A percentile compares a stretch with the other conserved stretches of the same genome.
phyloP scores from a whole-genome alignment of 2,113 vertebrate species.

The Mugil cephalus region DNA sequence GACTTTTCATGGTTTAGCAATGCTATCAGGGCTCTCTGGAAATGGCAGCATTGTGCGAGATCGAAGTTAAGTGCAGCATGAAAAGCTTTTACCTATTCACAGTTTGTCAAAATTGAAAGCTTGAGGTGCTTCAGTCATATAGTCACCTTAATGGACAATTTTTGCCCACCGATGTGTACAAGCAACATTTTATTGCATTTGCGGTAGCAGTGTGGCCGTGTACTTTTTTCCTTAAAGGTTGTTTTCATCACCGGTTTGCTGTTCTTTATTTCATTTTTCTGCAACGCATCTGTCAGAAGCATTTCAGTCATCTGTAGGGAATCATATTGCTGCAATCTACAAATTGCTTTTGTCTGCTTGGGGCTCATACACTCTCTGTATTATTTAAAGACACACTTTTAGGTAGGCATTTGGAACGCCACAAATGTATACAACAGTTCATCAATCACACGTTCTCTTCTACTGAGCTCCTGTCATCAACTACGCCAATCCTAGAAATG shows the following conservation, averaged over 20 bases:
- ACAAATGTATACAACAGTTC: too few species aligned
- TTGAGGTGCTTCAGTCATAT: constrained; percentile 32
- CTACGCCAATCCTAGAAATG: neutral
- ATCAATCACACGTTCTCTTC: too few species aligned
- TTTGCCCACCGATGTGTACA: constrained; percentile 20
- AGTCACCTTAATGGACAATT: constrained; percentile 52
- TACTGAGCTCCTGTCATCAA: too few species aligned
- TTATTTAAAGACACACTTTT: too few species aligned
- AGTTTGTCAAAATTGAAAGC: constrained; percentile 59
- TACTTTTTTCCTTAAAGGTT: constrained; percentile 4
- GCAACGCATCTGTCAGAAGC: neutral
- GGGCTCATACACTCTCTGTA: too few species aligned
- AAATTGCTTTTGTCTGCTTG: neutral
- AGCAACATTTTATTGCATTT: constrained; percentile 44
- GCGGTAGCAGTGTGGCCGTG: constrained; percentile 1
- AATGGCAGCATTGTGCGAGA: constrained; percentile 49
- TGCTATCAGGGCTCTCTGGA: constrained; percentile 39
- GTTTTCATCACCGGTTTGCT: constrained; percentile 15
- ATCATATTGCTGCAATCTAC: neutral
- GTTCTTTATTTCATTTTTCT: constrained; percentile 16
- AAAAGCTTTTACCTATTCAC: constrained; percentile 64
- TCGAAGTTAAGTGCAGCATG: constrained; percentile 58
- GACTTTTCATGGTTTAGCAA: constrained; percentile 60
- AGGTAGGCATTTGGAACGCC: too few species aligned
- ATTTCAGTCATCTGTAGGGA: neutral